phyloP scores from a whole-genome alignment of 2,797 vertebrate species.

The Phalanger gymnotis region DNA sequence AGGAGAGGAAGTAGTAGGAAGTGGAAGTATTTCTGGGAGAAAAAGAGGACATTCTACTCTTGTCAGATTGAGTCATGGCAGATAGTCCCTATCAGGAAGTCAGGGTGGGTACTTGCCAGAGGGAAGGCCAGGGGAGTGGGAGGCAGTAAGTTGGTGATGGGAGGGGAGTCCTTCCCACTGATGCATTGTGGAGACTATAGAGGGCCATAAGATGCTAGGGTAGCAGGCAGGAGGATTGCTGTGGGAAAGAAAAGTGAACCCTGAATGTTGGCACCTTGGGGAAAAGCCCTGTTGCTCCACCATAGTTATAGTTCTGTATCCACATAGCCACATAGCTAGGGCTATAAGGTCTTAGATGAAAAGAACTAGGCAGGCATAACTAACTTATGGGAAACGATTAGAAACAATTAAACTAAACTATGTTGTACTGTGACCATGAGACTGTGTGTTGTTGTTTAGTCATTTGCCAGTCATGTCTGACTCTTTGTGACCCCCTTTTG shows the following conservation, averaged over 20 bases:
- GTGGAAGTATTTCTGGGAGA: not conserved
- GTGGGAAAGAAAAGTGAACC: not conserved
- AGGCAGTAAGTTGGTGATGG: constrained; percentile 5
- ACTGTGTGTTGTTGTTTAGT: not conserved
- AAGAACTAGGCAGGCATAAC: not conserved
- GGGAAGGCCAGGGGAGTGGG: not conserved
- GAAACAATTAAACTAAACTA: not conserved
- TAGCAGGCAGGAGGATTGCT: not conserved
- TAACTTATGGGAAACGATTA: not conserved
- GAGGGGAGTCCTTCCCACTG: not conserved
- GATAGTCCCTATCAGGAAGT: not conserved
- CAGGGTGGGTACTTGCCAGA: not conserved
- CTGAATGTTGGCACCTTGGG: not conserved
- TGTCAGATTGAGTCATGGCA: not conserved
- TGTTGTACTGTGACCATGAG: not conserved
- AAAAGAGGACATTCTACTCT: not conserved
- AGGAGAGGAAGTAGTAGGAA: not conserved
- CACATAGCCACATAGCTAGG: not conserved
- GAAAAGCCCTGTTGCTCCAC: not conserved
- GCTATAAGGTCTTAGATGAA: not conserved
- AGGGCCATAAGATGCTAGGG: not conserved
- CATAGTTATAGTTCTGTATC: not conserved
- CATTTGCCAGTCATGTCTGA: not conserved
- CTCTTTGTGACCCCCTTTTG: not conserved
- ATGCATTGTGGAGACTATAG: not conserved